Conservation (phyloP, 2,797 vertebrate genomes). For the Rhinogobio ventralis region DNA sequence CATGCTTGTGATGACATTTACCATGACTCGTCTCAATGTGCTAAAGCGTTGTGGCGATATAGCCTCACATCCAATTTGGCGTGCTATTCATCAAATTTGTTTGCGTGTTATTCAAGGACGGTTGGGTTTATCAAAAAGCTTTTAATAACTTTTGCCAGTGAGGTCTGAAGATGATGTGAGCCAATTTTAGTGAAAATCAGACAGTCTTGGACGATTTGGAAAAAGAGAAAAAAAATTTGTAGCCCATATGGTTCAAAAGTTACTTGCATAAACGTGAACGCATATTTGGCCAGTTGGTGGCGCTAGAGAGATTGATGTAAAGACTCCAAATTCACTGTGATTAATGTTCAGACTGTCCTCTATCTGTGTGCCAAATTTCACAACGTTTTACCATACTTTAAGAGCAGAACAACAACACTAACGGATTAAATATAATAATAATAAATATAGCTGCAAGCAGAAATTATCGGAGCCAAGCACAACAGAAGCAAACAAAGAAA, state of each 20-base stretch:
- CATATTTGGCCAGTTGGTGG: no score
- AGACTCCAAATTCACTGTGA: background rate
- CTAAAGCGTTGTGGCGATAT: no score
- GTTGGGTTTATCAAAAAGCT: background rate
- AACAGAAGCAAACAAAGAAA: no score
- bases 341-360: background rate
- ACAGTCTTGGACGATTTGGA: background rate
- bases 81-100: accelerated
- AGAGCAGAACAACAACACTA: background rate
- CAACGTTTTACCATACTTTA: background rate
- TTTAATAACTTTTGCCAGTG: no score
- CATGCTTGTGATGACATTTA: background rate
- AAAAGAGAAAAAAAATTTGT: background rate
- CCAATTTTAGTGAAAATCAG: no score
- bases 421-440: background rate
- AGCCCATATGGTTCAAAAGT: background rate
- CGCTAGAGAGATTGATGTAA: background rate
- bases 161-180: no score
- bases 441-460: background rate
- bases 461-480: no score
- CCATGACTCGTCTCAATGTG: background rate
- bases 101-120: background rate
- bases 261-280: background rate
- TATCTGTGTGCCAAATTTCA: background rate
- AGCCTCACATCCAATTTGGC: background rate